Evolutionary conservation across 2,888 invertebrate genomes (phyloP).

Genomic region (Panopea generosa): DNA sequence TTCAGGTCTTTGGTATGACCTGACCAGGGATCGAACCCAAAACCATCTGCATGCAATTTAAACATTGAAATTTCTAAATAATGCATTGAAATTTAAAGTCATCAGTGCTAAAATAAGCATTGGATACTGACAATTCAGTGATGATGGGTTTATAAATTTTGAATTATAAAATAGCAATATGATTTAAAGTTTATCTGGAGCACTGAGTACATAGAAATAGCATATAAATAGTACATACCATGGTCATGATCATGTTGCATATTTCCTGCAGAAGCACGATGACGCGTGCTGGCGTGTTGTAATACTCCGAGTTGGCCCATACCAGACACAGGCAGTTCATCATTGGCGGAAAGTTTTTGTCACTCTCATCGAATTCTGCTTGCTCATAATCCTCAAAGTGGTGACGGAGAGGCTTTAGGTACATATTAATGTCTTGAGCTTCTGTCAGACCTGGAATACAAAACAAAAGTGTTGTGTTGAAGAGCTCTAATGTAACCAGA

Average conservation of each 20-base stretch:
- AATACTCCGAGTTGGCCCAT: constrained; percentile 95
- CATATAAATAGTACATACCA: constrained; percentile 87
- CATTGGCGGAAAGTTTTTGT: constrained; percentile 90
- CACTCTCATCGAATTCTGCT: constrained; percentile 83
- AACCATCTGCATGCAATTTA: neutral
- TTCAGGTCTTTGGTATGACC: too few species aligned
- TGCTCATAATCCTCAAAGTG: constrained; percentile 90
- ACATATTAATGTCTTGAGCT: constrained; percentile 95
- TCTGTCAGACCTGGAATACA: constrained; percentile 91
- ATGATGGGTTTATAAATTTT: too few species aligned
- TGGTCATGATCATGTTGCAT: constrained; percentile 94
- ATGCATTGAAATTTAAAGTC: too few species aligned
- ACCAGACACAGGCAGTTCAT: constrained; percentile 95
- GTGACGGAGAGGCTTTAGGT: constrained; percentile 93
- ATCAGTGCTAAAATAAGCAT: too few species aligned
- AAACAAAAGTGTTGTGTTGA: neutral
- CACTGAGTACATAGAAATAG: too few species aligned
- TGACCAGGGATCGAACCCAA: constrained; percentile 12
- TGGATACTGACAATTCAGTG: too few species aligned
- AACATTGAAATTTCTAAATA: too few species aligned
- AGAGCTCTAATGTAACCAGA: too few species aligned
- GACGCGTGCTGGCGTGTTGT: constrained; percentile 94
- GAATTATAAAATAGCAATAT: too few species aligned
- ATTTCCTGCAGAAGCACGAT: constrained; percentile 95
- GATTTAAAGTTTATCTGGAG: too few species aligned